Conservation (phyloP, 2,888 invertebrate species). For the Cenopis cana region DNA sequence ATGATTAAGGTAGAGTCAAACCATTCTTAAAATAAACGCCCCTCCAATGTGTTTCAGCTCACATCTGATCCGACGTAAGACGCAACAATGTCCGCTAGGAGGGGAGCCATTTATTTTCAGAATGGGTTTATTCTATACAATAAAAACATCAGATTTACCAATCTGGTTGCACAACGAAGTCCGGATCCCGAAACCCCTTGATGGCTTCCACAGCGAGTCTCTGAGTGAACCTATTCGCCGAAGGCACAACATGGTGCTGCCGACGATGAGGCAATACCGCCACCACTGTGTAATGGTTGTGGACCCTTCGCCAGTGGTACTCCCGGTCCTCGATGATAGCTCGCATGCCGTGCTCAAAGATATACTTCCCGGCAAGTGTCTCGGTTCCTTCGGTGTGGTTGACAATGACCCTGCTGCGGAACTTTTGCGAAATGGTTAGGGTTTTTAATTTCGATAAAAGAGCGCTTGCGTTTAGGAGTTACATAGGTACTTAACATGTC, state of each 20-base stretch:
- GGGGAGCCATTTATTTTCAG: too few species aligned
- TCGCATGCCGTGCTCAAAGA: conserved; percentile 73
- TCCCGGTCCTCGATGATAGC: conserved; percentile 65
- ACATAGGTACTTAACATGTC: not conserved
- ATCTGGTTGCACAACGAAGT: conserved; percentile 74
- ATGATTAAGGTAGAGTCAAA: too few species aligned
- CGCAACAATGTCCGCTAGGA: too few species aligned
- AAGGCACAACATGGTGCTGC: conserved; percentile 61
- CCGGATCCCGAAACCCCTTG: conserved; percentile 64
- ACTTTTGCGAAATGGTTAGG: conserved; percentile 55
- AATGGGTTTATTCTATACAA: too few species aligned
- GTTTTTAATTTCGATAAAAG: not conserved
- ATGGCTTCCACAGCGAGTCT: conserved; percentile 66
- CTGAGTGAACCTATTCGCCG: conserved; percentile 61
- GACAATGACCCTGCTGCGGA: conserved; percentile 67
- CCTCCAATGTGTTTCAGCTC: too few species aligned
- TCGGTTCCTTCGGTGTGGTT: conserved; percentile 62
- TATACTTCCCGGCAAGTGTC: conserved; percentile 66
- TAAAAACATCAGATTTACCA: conserved; percentile 61
- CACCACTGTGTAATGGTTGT: conserved; percentile 75
- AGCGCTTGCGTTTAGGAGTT: not conserved
- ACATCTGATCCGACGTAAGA: too few species aligned
- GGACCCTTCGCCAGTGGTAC: conserved; percentile 72
- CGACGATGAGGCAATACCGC: conserved; percentile 68
- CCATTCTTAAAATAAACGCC: too few species aligned